Evolutionary conservation across 1,140 invertebrate genomes (phyloP).

Genomic region (Charaxes varanes): DNA sequence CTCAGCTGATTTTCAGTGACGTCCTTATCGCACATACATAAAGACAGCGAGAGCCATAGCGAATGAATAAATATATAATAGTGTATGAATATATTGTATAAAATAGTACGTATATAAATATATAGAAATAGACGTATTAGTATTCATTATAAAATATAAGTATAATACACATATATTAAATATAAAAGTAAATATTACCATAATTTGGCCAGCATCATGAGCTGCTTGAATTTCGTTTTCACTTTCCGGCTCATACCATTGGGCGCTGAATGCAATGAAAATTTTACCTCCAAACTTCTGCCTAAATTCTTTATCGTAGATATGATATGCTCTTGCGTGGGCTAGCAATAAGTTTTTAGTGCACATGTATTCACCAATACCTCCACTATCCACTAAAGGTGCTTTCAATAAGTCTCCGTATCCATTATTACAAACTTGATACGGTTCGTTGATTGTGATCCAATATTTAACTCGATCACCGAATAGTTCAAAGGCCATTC

Average conservation of each 20-base stretch:
- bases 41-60: no score
- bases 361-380: conserved; percentile 70
- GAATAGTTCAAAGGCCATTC: conserved; percentile 74
- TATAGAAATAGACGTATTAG: no score
- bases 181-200: conserved; percentile 20
- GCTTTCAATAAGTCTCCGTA: conserved; percentile 71
- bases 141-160: no score
- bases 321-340: conserved; percentile 68
- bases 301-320: conserved; percentile 71
- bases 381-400: conserved; percentile 62
- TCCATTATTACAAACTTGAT: conserved; percentile 73
- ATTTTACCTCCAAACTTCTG: conserved; percentile 51
- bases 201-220: conserved; percentile 60
- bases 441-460: conserved; percentile 82
- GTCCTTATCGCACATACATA: no score
- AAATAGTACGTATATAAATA: no score
- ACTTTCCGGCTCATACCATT: conserved; percentile 64
- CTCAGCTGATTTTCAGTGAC: no score
- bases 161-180: background rate
- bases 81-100: no score
- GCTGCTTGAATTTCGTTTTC: conserved; percentile 65
- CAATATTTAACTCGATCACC: conserved; percentile 79
- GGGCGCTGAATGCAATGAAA: conserved; percentile 68
- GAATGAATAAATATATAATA: no score
- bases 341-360: conserved; percentile 38